A percentile compares a stretch with the other conserved stretches of the same genome.
These are phyloP conservation scores for Leiothrix lutea DNA, from an alignment of 2,113 vertebrate species.

Conservation along the genomic window DNA sequence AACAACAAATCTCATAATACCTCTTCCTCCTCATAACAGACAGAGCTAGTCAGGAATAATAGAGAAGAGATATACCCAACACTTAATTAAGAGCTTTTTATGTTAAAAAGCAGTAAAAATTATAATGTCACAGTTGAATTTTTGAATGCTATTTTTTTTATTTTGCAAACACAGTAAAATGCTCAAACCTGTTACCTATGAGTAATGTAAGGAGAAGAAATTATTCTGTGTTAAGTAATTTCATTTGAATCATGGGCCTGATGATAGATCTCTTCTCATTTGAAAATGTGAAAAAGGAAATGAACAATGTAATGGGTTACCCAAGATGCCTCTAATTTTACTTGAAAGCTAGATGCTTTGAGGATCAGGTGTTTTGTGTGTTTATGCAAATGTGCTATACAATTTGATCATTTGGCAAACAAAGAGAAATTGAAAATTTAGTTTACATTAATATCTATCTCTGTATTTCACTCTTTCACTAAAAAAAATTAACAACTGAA, in stretches of 20 bases:
- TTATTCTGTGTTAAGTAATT: not conserved
- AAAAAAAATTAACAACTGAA: not conserved
- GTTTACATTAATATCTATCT: not conserved
- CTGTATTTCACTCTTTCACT: not conserved
- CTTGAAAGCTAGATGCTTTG: not conserved
- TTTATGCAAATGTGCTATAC: not conserved
- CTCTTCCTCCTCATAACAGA: fast-evolving
- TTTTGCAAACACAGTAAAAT: not conserved
- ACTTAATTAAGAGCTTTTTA: not conserved
- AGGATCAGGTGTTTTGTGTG: not conserved
- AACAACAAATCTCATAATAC: not conserved
- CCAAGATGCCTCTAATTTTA: not conserved
- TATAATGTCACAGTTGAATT: not conserved
- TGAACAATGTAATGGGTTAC: not conserved
- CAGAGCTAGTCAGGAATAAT: not conserved
- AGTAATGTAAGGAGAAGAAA: not conserved
- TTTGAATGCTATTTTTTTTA: not conserved
- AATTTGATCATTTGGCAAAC: not conserved
- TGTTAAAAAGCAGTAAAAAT: not conserved
- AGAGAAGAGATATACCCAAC: not conserved
- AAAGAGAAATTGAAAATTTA: not conserved
- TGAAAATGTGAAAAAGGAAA: not conserved
- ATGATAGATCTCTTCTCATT: not conserved
- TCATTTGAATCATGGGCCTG: not conserved
- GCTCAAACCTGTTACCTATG: not conserved